These are phyloP conservation scores for Parnassius glacialis DNA, from an alignment of 2,888 invertebrate genomes.

Conservation along the genomic window DNA sequence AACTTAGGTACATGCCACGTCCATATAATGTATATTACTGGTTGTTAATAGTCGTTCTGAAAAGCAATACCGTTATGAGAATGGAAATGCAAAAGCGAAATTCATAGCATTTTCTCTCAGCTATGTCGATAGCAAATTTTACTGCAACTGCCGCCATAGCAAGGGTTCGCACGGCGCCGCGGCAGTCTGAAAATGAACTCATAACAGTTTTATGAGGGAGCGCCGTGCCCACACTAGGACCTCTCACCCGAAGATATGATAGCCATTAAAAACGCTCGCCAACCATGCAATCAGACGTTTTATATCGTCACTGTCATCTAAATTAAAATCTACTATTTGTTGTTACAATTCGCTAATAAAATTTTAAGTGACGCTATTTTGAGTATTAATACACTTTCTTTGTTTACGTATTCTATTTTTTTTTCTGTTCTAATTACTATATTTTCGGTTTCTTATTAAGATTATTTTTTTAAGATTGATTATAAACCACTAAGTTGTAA, in stretches of 20 bases:
- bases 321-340: constrained; percentile 68
- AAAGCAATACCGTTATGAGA: constrained; percentile 23
- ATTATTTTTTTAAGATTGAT: too few relatives aligned
- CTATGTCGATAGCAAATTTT: constrained; percentile 33
- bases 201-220: constrained; percentile 73
- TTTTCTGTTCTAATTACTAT: too few relatives aligned
- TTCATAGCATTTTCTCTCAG: constrained; percentile 29
- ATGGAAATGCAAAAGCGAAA: constrained; percentile 28
- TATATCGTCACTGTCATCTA: constrained; percentile 61
- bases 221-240: constrained; percentile 42
- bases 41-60: constrained; percentile 16
- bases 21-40: constrained; percentile 1
- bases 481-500: too few relatives aligned
- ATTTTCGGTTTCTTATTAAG: too few relatives aligned
- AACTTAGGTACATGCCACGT: too few relatives aligned
- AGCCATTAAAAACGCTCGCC: constrained; percentile 62
- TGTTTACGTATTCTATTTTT: background rate
- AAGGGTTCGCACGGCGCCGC: constrained; percentile 38
- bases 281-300: constrained; percentile 61
- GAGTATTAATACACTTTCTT: background rate
- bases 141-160: constrained; percentile 32
- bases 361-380: background rate
- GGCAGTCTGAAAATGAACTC: constrained; percentile 62
- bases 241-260: constrained; percentile 56
- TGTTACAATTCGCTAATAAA: constrained; percentile 32